Evolutionary conservation across 2,797 vertebrate genomes (phyloP), one percentile per base, ranked within the genome.

Genomic region (Saxicola maurus): DNA sequence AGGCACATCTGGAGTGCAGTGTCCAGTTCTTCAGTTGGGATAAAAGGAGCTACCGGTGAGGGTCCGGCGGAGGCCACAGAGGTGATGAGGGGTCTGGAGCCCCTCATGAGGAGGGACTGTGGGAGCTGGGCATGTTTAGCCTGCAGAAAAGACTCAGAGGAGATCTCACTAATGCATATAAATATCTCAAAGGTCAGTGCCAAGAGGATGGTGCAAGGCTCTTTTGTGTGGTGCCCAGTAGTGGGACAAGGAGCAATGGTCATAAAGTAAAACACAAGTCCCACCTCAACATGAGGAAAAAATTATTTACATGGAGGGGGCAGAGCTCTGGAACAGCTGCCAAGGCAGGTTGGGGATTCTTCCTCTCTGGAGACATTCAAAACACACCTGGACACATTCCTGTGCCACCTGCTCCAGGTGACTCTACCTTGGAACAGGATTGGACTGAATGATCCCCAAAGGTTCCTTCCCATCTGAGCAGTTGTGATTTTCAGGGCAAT

Each of bases 311-410:
- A 1, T 4, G 10, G 30, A 67, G 48, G 2, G 23, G 35, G 19
- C 55, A 37, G 42, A 53, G 35, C 33, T 14, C 27, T 31, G 48
- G 55, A 31, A 17, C 8, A 43, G 35, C 35, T 67, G n/a, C 19
- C 11, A n/a, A 21, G 23, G 13, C 10, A 55, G 24, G 7, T 21
- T 1, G 1, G 13, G 18, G 23, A 17, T 49, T 43, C 17, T 19
- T 20, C 25, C 25, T 61, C 48, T 15, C 42, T 27, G 27, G 33
- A 30, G 23, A 28, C 42, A 8, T 25, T 67, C 6, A 24, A 28
- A 61, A 48, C 13, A 18, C 35, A 42, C 7, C 24, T 38, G 59
- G 11, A 59, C 20, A 6, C 0, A 0, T 21, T 35, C 25, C 40
- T n/a, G 20, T 73, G 60, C 40, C 30, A 17, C 18, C 23, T 60